Evolutionary conservation across 1,140 invertebrate species (phyloP).

Genomic region (Alviniconcha marisindica): DNA sequence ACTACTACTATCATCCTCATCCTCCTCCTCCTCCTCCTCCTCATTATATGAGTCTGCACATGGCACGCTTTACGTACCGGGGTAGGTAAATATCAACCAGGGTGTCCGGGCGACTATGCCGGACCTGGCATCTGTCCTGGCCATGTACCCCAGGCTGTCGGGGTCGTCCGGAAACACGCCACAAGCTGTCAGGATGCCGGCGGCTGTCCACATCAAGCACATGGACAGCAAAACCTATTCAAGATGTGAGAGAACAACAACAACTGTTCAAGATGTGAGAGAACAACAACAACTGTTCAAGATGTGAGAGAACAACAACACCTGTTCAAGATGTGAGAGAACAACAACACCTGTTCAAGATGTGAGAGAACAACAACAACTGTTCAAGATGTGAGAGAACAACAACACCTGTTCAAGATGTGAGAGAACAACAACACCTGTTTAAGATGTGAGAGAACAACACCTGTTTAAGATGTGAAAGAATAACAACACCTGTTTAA

Average conservation of each 20-base stretch:
- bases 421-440: too few relatives aligned
- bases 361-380: too few relatives aligned
- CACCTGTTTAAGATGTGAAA: too few relatives aligned
- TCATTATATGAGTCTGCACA: too few relatives aligned
- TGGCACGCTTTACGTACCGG: too few relatives aligned
- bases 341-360: not conserved
- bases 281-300: not conserved
- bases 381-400: too few relatives aligned
- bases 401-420: too few relatives aligned
- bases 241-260: not conserved
- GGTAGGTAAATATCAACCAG: constrained; percentile 92
- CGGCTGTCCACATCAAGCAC: constrained; percentile 87
- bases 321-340: constrained; percentile 77
- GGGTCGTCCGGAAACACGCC: constrained; percentile 80
- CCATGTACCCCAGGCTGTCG: constrained; percentile 78
- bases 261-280: not conserved
- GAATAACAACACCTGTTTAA: too few relatives aligned
- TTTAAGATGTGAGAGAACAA: too few relatives aligned
- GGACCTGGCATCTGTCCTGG: constrained; percentile 86
- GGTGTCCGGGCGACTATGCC: constrained; percentile 84
- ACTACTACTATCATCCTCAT: too few relatives aligned
- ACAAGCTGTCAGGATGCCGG: constrained; percentile 84
- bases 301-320: constrained; percentile 81
- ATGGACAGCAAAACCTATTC: constrained; percentile 87
- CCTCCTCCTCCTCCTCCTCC: too few relatives aligned